A percentile compares a stretch with the other conserved stretches of the same genome.
Evolutionary conservation across 2,888 invertebrate species (phyloP).

Genomic region (Apomyelois bistriatella): DNA sequence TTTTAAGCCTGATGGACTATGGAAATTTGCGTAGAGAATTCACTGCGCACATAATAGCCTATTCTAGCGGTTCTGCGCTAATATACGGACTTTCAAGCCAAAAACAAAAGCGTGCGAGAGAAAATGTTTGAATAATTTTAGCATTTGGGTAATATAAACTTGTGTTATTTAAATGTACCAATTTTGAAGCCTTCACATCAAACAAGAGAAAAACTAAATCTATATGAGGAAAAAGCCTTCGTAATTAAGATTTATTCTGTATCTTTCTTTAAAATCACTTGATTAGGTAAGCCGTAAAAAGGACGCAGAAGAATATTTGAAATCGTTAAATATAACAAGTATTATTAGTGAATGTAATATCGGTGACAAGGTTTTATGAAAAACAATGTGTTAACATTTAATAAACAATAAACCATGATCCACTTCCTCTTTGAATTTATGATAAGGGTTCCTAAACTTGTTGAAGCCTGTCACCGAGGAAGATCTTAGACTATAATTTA

Average conservation of each 20-base stretch:
- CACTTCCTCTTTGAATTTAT: conserved; percentile 34
- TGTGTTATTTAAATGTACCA: too few relatives aligned
- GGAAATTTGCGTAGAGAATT: neutral
- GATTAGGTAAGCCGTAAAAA: too few relatives aligned
- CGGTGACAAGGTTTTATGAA: neutral
- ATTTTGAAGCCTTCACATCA: too few relatives aligned
- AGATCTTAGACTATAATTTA: conserved; percentile 31
- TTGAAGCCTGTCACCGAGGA: conserved; percentile 31
- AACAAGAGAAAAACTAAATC: too few relatives aligned
- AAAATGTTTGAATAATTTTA: conserved; percentile 1
- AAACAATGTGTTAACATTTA: conserved; percentile 8
- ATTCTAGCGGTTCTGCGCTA: neutral
- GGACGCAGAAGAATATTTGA: too few relatives aligned
- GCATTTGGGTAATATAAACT: neutral
- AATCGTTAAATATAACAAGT: too few relatives aligned
- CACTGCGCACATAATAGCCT: neutral
- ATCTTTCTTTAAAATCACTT: too few relatives aligned
- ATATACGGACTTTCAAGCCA: neutral
- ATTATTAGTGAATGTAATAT: neutral
- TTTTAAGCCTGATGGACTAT: conserved; percentile 1
- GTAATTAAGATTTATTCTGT: too few relatives aligned
- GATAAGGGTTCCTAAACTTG: conserved; percentile 34
- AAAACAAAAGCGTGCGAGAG: neutral
- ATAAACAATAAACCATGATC: conserved; percentile 27
- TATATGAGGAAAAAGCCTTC: too few relatives aligned